Evolutionary conservation across 37 sponge, comb jelly and placozoan genomes (phyloP).

Genomic region (Dysidea cf. avara): DNA sequence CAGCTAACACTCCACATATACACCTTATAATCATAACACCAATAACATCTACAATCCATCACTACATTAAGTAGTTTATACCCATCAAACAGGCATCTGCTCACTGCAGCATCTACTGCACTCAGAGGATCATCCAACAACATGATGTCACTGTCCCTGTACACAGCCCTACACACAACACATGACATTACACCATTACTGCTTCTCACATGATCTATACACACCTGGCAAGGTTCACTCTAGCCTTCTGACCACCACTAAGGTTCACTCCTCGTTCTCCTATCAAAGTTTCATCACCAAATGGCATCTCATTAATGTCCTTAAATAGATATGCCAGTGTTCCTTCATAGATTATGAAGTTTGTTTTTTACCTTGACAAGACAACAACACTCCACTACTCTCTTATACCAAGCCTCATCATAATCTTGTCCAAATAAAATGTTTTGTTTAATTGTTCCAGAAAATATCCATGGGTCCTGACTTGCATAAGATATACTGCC

Average conservation of each 20-base stretch:
- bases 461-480: constrained; percentile 30
- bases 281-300: constrained; percentile 49
- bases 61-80: constrained; percentile 4
- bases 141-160: constrained; percentile 57
- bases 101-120: constrained; percentile 59
- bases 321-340: background rate
- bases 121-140: constrained; percentile 66
- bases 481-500: constrained; percentile 9
- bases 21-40: constrained; percentile 19
- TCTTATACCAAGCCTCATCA: constrained; percentile 6
- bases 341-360: no score
- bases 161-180: constrained; percentile 49
- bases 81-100: constrained; percentile 43
- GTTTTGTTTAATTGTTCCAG: constrained; percentile 24
- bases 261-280: constrained; percentile 61
- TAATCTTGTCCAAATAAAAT: constrained; percentile 13
- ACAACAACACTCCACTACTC: constrained; percentile 13
- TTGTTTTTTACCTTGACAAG: constrained; percentile 16
- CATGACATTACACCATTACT: no score
- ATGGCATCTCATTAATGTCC: constrained; percentile 36
- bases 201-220: constrained; percentile 18
- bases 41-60: background rate
- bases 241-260: constrained; percentile 70
- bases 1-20: constrained; percentile 29
- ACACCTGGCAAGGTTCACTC: constrained; percentile 54